Evolutionary conservation across 2,797 vertebrate species (phyloP).

Genomic region (Acomys russatus): DNA sequence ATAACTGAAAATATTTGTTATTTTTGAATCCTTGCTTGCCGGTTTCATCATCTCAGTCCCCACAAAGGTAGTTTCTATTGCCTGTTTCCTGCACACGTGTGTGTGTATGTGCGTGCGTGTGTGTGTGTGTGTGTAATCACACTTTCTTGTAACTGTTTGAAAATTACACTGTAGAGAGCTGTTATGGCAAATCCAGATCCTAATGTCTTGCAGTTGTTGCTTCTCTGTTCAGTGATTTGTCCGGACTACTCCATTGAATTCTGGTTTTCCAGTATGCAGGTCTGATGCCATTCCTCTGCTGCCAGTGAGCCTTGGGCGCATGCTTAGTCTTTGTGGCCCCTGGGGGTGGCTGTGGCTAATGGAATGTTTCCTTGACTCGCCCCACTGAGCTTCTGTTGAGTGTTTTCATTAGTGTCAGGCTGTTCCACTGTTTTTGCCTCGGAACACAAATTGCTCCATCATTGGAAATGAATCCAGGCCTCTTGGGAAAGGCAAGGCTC

Average conservation of each 20-base stretch:
- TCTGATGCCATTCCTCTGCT: background rate
- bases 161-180: background rate
- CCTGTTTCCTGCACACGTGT: no score
- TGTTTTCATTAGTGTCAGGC: background rate
- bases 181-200: background rate
- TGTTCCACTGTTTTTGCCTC: background rate
- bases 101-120: accelerated
- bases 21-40: background rate
- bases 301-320: background rate
- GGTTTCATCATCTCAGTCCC: background rate
- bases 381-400: background rate
- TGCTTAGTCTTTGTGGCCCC: background rate
- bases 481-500: background rate
- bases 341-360: background rate
- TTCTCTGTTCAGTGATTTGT: background rate
- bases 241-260: no score
- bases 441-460: background rate
- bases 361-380: background rate
- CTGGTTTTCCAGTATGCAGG: background rate
- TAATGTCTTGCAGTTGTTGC: background rate
- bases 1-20: background rate
- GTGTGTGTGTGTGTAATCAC: background rate
- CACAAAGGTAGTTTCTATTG: background rate
- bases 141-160: background rate
- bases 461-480: background rate